Evolutionary conservation across 2,113 vertebrate species (phyloP).

Genomic region (Pseudopipra pipra): DNA sequence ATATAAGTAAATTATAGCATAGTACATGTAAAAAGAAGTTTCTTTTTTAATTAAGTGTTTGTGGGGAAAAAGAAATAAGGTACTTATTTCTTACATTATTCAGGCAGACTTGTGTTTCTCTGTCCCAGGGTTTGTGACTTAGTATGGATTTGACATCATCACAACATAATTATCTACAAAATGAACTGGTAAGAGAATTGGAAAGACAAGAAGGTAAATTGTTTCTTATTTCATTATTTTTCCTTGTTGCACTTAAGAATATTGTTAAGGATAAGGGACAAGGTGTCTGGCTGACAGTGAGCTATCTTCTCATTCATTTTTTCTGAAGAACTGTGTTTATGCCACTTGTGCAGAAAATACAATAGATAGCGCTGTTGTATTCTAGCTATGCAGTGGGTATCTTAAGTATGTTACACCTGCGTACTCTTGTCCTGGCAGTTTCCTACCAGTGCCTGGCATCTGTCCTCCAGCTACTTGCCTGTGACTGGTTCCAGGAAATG

Average conservation of each 20-base stretch:
- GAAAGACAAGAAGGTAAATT: constrained; percentile 66
- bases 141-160: constrained; percentile 54
- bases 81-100: not conserved
- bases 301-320: not conserved
- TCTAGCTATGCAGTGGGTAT: not conserved
- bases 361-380: not conserved
- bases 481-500: not conserved
- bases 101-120: not conserved
- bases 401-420: not conserved
- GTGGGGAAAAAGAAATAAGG: not conserved
- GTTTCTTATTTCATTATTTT: not conserved
- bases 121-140: not conserved
- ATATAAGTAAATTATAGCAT: not conserved
- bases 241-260: not conserved
- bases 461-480: not conserved
- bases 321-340: not conserved
- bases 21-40: not conserved
- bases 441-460: not conserved
- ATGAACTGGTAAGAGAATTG: not conserved
- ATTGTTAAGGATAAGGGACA: not conserved
- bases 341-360: not conserved
- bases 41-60: not conserved
- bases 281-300: not conserved
- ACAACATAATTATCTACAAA: not conserved
- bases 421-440: not conserved